Conservation (phyloP, 1,140 invertebrate species). For the Aleiodes sp. region DNA sequence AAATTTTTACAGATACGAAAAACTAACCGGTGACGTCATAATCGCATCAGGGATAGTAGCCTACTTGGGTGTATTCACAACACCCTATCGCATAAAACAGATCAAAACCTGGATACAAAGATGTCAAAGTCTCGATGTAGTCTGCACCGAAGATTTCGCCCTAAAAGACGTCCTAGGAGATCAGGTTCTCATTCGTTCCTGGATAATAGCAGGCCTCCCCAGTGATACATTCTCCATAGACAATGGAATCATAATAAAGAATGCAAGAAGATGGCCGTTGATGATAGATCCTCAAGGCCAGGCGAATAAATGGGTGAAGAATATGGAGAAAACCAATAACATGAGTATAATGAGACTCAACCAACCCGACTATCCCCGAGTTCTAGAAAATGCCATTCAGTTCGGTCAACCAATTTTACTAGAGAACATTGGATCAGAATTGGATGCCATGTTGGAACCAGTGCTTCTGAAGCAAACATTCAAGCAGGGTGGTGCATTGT, state of each 20-base stretch:
- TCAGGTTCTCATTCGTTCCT: conserved; percentile 86
- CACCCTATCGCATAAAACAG: conserved; percentile 76
- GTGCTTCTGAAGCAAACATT: conserved; percentile 89
- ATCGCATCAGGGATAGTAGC: conserved; percentile 89
- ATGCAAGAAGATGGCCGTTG: conserved; percentile 86
- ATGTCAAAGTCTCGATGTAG: conserved; percentile 74
- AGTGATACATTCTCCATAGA: conserved; percentile 90
- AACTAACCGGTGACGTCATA: conserved; percentile 80
- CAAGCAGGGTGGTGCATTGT: conserved; percentile 83
- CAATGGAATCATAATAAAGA: conserved; percentile 88
- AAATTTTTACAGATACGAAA: conserved; percentile 67
- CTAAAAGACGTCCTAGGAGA: conserved; percentile 82
- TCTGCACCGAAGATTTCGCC: conserved; percentile 80
- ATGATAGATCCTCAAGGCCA: conserved; percentile 96
- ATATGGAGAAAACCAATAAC: conserved; percentile 89
- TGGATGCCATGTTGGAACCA: conserved; percentile 91
- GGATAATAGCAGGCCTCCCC: conserved; percentile 92
- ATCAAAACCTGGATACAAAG: conserved; percentile 79
- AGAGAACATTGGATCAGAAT: conserved; percentile 88
- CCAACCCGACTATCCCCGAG: conserved; percentile 84
- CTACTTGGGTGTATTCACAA: conserved; percentile 91
- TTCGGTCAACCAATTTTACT: conserved; percentile 88
- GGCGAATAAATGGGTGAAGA: conserved; percentile 95
- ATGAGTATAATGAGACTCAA: conserved; percentile 83
- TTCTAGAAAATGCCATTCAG: conserved; percentile 91